Evolutionary conservation across 2,888 invertebrate species (phyloP), one percentile per base, ranked within the genome.

Genomic region (Agrilus cyanescens): DNA sequence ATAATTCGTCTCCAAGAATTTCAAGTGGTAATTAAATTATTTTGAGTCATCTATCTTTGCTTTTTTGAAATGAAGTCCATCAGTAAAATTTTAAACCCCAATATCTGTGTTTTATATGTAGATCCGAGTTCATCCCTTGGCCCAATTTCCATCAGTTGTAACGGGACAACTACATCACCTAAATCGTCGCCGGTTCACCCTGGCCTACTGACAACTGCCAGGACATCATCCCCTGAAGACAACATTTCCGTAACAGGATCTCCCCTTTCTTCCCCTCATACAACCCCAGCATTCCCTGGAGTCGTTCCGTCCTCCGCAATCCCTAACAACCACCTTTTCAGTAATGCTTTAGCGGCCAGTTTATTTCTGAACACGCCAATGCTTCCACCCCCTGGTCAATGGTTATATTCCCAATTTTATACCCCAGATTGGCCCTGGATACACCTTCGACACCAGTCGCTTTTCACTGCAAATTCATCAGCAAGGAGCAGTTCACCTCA

Each of bases 321-420:
- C 12, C 65, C 63, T 47, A 60, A 58, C 49, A 62, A 56, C 56
- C 69, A 57, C 48, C 61, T 70, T 37, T 73, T 75, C 51, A 74
- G 74, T 60, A 73, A 73, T 32, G 74, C 74, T 2, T 54, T 76
- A 53, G 82, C 82, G 1, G 82, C 82, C 1, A 82, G 82, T 60
- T 67, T 85, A 38, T 84, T 85, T 57, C 70, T 85, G 31, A 84
- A 85, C 57, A 76, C 82, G 4, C 84, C 84, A 0, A 67, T 85
- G 12, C 64, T 85, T 47, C 85, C 84, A 1, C 82, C 83, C 1
- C 83, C 83, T 5, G 80, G 80, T 31, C 84, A 84, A 46, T 85
- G 84, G 85, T 64, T 85, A 4, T 85, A 85, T 57, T 82, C 82
- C 0, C 85, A 85, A 56, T 68, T 85, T 2, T 85, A 85, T 58